Evolutionary conservation across 2,888 invertebrate species (phyloP), one percentile per base, ranked within the genome.

Genomic region (Trichogramma dendrolimi): DNA sequence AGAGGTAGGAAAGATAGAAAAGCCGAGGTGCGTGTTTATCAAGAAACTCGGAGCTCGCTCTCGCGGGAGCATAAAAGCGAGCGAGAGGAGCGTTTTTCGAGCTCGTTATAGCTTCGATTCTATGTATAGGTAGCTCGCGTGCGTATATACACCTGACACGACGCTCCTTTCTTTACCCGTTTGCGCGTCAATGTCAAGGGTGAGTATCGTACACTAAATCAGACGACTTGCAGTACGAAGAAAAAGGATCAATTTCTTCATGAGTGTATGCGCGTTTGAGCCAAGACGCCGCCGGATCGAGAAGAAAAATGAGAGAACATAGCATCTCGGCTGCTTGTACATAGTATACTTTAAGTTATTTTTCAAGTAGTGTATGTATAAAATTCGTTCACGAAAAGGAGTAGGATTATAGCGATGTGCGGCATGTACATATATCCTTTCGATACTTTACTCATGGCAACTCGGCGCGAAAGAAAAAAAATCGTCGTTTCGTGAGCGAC

Each of bases 11-110:
- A 41, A 14, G 40, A 4, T 41, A 14, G 51, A 11, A 39, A 27
- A 43, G 42, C 11, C 6, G 41, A 52, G 52, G 52, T n/a, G 57
- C 51, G 57, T 63, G 64, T 64, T 64, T 64, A 61, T 61, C 61
- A 27, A 27, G 64, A 61, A 58, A 63, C 58, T 60, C 43, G 55
- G 44, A 42, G 42, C 42, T 38, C 40, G 40, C 41, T 58, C 63
- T 61, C 63, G 11, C 44, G 63, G 61, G 63, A 64, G 42, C 27
- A 27, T 27, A 27, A 27, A 27, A 27, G 27, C 27, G 38, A 14
- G n/a, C 27, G 8, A 41, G 55, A 55, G 3, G 27, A 27, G 57
- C 49, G 54, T 55, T 58, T 63, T 60, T 50, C 10, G 56, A 57
- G 27, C 55, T 38, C 46, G 39, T 50, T 55, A 11, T 43, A 48